Base-by-base conservation (phyloP, 2,888 invertebrate species). In the Himalopsyche kuldschensis region DNA sequence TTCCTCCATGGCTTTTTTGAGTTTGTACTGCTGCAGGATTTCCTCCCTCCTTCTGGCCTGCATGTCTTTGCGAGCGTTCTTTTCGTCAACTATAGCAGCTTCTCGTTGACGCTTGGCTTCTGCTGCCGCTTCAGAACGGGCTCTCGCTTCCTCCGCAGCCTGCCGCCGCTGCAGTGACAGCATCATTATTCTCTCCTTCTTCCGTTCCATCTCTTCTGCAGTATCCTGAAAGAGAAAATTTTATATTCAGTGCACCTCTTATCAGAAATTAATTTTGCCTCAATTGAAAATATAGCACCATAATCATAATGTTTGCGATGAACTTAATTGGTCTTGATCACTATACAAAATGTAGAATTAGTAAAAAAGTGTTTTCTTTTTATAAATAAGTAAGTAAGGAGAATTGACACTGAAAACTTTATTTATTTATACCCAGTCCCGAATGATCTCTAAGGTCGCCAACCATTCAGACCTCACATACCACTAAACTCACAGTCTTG, bases 1-100 rank as follows among this genome's bases (percentile, higher is more conserved):
- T 91, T 97, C 97, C 89, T 98, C 97, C 86, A 97, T 94, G 82
- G 97, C 96, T 90, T 98, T 98, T 89, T 98, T 97, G 87, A 97
- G 92, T 90, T 97, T 96, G 91, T 98, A 97, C 90, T 97, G 97
- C 88, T 97, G 97, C 87, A 98, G 93, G 88, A 99, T 99, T 87
- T 94, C 94, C 87, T 97, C 96, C 82, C 98, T 91, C 84, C 98
- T 92, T n/a, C 95, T 94, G 88, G 95, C 95, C 89, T 98, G 98
- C 88, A 98, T 98, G 88, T 96, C 95, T 87, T 95, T 94, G 88
- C 96, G 92, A 88, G 94, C 92, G 87, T 93, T 91, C 91, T 96
- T 93, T 89, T 95, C 93, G 89, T 97, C 95, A 88, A 93, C 93
- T 88, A 95, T 95, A 86, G 94, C 92, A 86, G 95, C 95, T 87